Percentiles rank a stretch among this genome's conserved stretches.
phyloP scores from a whole-genome alignment of 2,888 invertebrate species.

The Nemotelus pantherinus region DNA sequence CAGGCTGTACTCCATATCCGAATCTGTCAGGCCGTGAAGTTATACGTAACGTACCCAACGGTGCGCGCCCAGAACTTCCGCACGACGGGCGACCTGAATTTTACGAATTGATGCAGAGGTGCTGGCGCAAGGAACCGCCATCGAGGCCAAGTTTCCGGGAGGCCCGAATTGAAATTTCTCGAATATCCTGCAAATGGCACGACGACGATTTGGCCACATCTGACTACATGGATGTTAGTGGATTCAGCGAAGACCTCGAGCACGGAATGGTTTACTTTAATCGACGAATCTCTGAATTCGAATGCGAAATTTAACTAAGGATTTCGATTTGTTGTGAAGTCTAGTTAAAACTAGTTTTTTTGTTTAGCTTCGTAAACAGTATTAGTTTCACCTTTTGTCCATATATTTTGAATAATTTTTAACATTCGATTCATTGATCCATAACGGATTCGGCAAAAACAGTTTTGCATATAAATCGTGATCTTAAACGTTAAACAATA shows the following conservation, averaged over 20 bases:
- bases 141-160: conserved; percentile 78
- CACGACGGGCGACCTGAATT: conserved; percentile 80
- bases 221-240: conserved; percentile 65
- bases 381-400: conserved; percentile 38
- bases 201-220: conserved; percentile 63
- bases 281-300: conserved; percentile 71
- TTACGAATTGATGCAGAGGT: conserved; percentile 71
- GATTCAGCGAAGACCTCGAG: conserved; percentile 65
- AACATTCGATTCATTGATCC: conserved; percentile 28
- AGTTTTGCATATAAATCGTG: conserved; percentile 20
- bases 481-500: conserved; percentile 23
- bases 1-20: conserved; percentile 89
- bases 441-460: conserved; percentile 24
- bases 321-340: conserved; percentile 27
- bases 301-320: conserved; percentile 68
- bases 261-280: conserved; percentile 65
- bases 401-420: conserved; percentile 13
- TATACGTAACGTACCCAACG: conserved; percentile 80
- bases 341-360: conserved; percentile 6
- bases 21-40: conserved; percentile 85
- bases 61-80: conserved; percentile 80
- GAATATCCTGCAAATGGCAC: conserved; percentile 63
- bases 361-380: conserved; percentile 22
- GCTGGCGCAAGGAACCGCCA: conserved; percentile 76
- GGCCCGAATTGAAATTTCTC: conserved; percentile 65